Conservation (phyloP, 92 coral and sea anemone species). For the Phymanthus crucifer region DNA sequence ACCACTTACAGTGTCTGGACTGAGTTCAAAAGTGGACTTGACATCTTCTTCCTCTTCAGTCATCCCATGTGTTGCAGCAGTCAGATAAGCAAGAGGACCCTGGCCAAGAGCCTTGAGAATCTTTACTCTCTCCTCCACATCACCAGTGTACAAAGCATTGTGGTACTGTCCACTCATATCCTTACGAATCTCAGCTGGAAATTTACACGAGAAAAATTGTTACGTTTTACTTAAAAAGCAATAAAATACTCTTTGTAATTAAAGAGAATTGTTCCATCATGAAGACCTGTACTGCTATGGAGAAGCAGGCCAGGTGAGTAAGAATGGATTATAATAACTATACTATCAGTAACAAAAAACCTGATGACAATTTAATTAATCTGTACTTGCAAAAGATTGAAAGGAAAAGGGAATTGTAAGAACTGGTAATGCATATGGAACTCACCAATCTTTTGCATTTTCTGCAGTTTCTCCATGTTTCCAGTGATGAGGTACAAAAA, state of each 20-base stretch:
- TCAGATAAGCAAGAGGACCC: conserved; percentile 93
- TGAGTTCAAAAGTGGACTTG: conserved; percentile 76
- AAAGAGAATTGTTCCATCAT: background rate
- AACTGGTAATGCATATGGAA: background rate
- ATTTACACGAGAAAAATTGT: background rate
- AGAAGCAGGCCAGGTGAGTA: conserved; percentile 24
- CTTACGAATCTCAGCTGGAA: conserved; percentile 95
- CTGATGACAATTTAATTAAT: background rate
- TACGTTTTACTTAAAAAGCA: background rate
- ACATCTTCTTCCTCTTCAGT: conserved; percentile 84
- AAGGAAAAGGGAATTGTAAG: background rate
- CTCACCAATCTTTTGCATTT: conserved; percentile 97
- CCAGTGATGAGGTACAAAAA: conserved; percentile 97
- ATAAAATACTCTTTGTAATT: background rate
- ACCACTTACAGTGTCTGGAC: conserved; percentile 5
- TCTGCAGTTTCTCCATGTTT: conserved; percentile 88
- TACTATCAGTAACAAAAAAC: background rate
- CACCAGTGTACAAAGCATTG: conserved; percentile 99
- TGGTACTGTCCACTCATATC: conserved; percentile 99
- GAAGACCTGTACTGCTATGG: conserved; percentile 23
- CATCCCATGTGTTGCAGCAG: conserved; percentile 98
- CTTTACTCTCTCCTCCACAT: conserved; percentile 94
- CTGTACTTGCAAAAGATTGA: background rate
- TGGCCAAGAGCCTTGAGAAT: conserved; percentile 94
- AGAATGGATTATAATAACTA: conserved; percentile 12